Evolutionary conservation across 2,113 vertebrate species (phyloP).

Genomic region (Bungarus multicinctus): DNA sequence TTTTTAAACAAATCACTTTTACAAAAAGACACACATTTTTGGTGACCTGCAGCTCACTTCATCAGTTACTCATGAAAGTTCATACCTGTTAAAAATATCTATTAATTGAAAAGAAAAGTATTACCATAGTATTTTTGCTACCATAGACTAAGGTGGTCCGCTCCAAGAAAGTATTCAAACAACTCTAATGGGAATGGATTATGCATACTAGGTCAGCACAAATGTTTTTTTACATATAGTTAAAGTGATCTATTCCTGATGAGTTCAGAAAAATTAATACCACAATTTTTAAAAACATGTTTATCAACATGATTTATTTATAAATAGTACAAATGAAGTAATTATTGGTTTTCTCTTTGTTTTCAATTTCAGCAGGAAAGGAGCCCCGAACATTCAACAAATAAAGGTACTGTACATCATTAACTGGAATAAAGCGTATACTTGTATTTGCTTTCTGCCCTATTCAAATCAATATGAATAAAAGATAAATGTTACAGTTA

Average conservation of each 20-base stretch:
- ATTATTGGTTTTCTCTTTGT: slow-evolving; percentile 49
- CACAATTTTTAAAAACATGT: background rate
- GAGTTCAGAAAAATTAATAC: background rate
- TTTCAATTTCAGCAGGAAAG: slow-evolving; percentile 78
- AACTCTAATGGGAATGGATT: background rate
- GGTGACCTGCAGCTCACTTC: background rate
- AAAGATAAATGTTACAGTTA: background rate
- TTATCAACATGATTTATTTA: background rate
- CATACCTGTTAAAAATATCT: background rate
- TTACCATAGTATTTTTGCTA: background rate
- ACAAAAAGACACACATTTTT: background rate
- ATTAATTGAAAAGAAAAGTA: background rate
- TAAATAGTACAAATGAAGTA: background rate
- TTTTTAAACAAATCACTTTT: background rate
- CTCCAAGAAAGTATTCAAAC: background rate
- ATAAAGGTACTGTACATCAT: slow-evolving; percentile 64
- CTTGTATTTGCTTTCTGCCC: background rate
- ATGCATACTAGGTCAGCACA: background rate
- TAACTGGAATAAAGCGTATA: background rate
- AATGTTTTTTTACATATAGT: background rate
- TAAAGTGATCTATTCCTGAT: background rate
- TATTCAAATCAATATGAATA: slow-evolving; percentile 11
- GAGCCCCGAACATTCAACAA: slow-evolving; percentile 68
- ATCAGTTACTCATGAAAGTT: background rate
- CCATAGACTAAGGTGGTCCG: background rate